Evolutionary conservation across 1,140 invertebrate genomes (phyloP), one percentile per base, ranked within the genome.

Genomic region (Pissodes strobi): DNA sequence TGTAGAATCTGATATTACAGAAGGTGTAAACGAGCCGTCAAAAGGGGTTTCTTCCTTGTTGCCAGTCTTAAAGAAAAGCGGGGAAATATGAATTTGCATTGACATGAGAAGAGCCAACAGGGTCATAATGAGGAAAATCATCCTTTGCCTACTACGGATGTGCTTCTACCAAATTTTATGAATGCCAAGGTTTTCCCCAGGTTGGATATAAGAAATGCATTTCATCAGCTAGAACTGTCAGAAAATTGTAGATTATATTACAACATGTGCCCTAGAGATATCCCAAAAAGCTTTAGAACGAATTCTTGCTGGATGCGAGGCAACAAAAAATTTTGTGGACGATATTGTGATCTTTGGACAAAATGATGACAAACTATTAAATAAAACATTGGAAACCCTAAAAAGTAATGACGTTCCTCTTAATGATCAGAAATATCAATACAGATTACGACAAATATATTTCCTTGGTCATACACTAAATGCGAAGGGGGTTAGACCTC

Each of bases 11-110:
- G 60, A 51, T 21, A 67, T 64, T 41, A 67, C 67, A 34, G 49
- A 58, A 45, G 1, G 19, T 19, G 64, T 69, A 8, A 62, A 64
- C 22, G 61, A 48, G 17, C 41, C 58, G 10, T 49, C 70, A 8
- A 46, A 39, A 49, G 79, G 77, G 76, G 66, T 79, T 22, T 78
- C 76, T n/a, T 76, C 77, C 2, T 55, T 79, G 8, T 73, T 77
- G 3, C 72, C 72, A 13, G 65, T 75, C 6, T 21, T 73, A 3
- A 79, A 77, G 48, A 39, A 57, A 15, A 55, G 73, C 45, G 72
- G 72, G 4, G 74, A 79, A 41, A 45, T 77, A 3, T 55, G 77
- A 12, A 52, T 80, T 21, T 78, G 76, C 62, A 43, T 79, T 2
- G 76, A 80, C 52, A 78, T 80, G 74, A 61, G 78, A 17, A 13